phyloP scores from a whole-genome alignment of 2,113 vertebrate species.

The Amphilophus citrinellus region DNA sequence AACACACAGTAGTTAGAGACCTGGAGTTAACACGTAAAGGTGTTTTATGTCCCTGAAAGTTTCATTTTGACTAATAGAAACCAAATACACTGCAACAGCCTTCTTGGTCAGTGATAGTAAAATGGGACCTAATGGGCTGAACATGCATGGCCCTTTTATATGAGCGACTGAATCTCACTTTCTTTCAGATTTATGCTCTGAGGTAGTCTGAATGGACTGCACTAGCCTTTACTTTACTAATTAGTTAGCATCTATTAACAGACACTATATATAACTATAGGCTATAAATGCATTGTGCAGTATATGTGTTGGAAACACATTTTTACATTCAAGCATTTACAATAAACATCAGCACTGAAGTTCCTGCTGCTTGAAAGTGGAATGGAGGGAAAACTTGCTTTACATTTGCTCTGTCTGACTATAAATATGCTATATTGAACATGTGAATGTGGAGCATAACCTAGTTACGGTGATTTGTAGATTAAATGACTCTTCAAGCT shows the following conservation, averaged over 20 bases:
- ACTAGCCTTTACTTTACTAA: neutral
- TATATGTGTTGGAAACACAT: neutral
- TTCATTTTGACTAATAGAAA: neutral
- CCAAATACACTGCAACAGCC: neutral
- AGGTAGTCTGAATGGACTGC: neutral
- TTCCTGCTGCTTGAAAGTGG: neutral
- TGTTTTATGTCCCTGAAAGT: neutral
- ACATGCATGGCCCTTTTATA: neutral
- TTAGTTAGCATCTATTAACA: neutral
- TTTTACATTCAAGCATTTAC: neutral
- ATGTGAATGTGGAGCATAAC: slow-evolving; percentile 34
- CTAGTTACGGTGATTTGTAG: slow-evolving; percentile 33
- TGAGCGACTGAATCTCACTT: too few species aligned
- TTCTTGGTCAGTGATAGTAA: neutral
- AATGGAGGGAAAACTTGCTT: neutral
- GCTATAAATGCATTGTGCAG: neutral
- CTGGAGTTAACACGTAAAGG: neutral
- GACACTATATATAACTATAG: neutral
- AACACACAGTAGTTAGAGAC: neutral
- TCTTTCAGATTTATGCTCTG: neutral
- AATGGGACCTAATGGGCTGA: neutral
- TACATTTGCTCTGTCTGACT: neutral
- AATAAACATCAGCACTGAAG: neutral
- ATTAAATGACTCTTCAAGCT: slow-evolving; percentile 29
- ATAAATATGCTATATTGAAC: slow-evolving; percentile 19